phyloP scores from a whole-genome alignment of 2,888 invertebrate species.

The Antitype chi region DNA sequence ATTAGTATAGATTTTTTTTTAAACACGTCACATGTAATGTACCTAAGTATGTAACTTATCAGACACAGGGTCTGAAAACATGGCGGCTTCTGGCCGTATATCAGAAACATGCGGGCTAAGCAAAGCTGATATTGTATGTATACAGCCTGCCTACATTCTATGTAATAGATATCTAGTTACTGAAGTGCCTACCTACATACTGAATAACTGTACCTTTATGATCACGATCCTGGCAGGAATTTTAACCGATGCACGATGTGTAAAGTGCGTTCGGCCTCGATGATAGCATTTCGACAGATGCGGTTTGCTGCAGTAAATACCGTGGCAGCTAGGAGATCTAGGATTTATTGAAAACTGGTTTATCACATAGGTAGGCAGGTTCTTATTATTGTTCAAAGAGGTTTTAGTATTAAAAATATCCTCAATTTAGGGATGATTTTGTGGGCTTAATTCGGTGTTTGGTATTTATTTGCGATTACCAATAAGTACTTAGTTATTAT shows the following conservation, averaged over 20 bases:
- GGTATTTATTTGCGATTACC: background rate
- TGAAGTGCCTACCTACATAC: background rate
- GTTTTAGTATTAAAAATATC: background rate
- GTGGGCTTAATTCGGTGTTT: background rate
- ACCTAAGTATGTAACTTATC: too few relatives aligned
- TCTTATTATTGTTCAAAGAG: background rate
- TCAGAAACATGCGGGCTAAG: background rate
- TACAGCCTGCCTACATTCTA: background rate
- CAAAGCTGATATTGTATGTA: conserved; percentile 2
- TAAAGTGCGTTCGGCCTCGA: conserved; percentile 33
- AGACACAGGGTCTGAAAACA: too few relatives aligned
- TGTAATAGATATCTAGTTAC: background rate
- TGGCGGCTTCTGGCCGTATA: background rate
- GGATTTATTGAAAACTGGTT: conserved; percentile 26
- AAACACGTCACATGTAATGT: too few relatives aligned
- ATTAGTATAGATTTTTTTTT: too few relatives aligned
- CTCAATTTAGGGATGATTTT: background rate
- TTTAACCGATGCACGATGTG: conserved; percentile 24
- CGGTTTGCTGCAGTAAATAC: conserved; percentile 30
- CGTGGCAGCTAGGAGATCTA: conserved; percentile 16
- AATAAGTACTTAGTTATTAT: background rate
- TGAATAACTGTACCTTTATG: background rate
- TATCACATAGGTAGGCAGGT: background rate
- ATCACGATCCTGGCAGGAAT: conserved; percentile 25
- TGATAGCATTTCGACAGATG: conserved; percentile 30